Evolutionary conservation across 2,113 vertebrate species (phyloP), one percentile per base, ranked within the genome.

Genomic region (Corydoras sp.): DNA sequence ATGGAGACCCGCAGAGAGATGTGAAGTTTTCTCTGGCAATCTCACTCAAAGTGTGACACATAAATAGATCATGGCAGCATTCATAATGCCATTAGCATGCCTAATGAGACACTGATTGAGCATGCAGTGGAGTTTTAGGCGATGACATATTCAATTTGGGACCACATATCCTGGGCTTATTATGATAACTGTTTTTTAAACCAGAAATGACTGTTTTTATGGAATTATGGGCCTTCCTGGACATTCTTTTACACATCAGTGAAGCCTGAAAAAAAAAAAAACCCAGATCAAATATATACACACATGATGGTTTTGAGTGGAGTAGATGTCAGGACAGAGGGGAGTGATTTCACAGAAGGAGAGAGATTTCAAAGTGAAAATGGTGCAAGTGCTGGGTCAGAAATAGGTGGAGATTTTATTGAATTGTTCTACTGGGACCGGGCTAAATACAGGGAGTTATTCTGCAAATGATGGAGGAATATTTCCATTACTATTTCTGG

Each of bases 41-140:
- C 6, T 69, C 60, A 35, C 68, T 73, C 77, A 79, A 76, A 59
- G 63, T 68, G 60, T 54, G 79, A 81, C 84, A 80, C 72, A 78
- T 79, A 72, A 81, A 82, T n/a, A 72, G 61, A 63, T 65, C 73
- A 79, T 77, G 66, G 74, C 76, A 68, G 43, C 12, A 68, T 49
- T 74, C 74, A 68, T 69, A 75, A 74, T 30, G 72, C 60, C 74
- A 76, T 80, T 71, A 80, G 80, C 80, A 83, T 65, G 76, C 66
- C 72, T 75, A 77, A 82, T 76, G 53, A 68, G 83, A 83, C 81
- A 32, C 58, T 69, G 72, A 82, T 75, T 71, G 72, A 80, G 65
- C 69, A 32, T 75, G 55, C 62, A 62, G 69, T 29, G n/a, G 58
- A 69, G 74, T 49, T 65, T 71, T 78, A 74, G 9, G 65, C 35